Evolutionary conservation across 1,140 invertebrate genomes (phyloP), one percentile per base, ranked within the genome.

Genomic region (Cotesia glomerata): DNA sequence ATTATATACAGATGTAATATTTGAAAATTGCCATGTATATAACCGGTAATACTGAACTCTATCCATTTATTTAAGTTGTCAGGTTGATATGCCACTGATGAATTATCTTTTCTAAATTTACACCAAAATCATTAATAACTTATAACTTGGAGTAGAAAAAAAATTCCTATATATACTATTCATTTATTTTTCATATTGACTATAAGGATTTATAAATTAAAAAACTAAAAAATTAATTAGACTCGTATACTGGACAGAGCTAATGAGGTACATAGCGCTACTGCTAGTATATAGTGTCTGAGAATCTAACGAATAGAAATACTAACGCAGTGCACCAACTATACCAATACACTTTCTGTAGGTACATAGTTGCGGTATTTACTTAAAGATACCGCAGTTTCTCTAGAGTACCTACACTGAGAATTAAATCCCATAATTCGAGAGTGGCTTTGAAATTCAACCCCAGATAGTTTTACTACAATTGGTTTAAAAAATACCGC

Each of bases 391-490:
- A 56, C 65, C 51, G 36, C 49, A 52, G 32, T n/a, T 11, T 34
- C 63, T 26, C 51, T 54, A 26, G n/a, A 13, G 13, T 14, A 8
- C 18, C 18, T 18, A 18, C 63, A 54, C 18, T 8, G 36, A 16
- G 65, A 67, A 67, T 67, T 67, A 67, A 67, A 67, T 54, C 51
- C 18, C 51, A 67, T 67, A 54, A 67, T 67, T 67, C 51, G 9
- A 14, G 26, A 26, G 36, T 26, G 39, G 36, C 36, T 65, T 26
- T 49, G 14, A 65, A 65, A 65, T 65, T 65, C 18, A 65, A 8
- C 63, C 36, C 11, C 63, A 65, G 34, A 65, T 49, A 26, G 36
- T 35, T 49, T 49, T 26, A 49, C 13, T 16, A 49, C 36, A 26
- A 65, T 65, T 65, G 63, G 36, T 39, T 65, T 65, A 11, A 49